Conservation (phyloP, 2,113 vertebrate genomes). For the Apodemus speciosus region DNA sequence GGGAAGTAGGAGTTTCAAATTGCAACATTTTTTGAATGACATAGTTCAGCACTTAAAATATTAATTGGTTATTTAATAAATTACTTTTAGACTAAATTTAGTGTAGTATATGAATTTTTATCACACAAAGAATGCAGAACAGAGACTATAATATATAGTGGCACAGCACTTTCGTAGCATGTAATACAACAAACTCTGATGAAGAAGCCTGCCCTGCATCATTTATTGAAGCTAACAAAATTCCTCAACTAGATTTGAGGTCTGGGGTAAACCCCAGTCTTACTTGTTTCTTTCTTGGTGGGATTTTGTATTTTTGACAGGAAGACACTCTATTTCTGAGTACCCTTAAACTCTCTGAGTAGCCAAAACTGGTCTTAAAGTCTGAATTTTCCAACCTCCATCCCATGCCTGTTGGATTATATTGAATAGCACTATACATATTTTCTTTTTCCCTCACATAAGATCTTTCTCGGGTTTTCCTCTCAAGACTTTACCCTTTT, state of each 20-base stretch:
- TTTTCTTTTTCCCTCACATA: background rate
- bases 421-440: rapidly evolving
- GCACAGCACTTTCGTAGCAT: background rate
- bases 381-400: no score
- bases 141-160: background rate
- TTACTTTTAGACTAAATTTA: background rate
- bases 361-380: background rate
- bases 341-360: background rate
- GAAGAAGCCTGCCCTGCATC: background rate
- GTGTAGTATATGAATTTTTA: background rate
- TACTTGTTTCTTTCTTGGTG: background rate
- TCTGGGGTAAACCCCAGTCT: background rate
- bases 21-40: background rate
- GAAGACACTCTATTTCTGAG: background rate
- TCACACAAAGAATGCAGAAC: background rate
- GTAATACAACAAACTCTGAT: background rate
- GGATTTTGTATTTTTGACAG: background rate
- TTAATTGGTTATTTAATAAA: background rate
- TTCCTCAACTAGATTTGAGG: background rate
- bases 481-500: background rate
- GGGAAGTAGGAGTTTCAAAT: background rate
- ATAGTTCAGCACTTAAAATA: background rate
- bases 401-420: rapidly evolving
- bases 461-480: background rate
- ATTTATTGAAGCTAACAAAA: background rate